Conservation (phyloP, 2,113 vertebrate species). For the Gallinago paraguaiae region DNA sequence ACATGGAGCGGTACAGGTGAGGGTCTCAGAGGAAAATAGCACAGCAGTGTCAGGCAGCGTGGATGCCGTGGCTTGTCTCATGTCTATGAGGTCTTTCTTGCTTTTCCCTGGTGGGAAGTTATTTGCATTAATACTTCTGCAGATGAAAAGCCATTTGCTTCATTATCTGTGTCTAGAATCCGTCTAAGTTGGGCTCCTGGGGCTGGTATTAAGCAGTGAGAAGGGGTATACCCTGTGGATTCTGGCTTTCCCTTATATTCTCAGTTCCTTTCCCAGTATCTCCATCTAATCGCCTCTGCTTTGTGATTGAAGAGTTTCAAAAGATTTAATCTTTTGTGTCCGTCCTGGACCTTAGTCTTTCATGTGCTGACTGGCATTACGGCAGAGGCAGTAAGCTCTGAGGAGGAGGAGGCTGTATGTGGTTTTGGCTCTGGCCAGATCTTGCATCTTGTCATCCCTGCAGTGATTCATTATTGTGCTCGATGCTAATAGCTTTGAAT, state of each 20-base stretch:
- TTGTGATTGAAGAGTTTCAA: neutral
- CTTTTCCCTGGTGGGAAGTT: neutral
- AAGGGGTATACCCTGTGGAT: neutral
- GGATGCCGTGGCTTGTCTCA: neutral
- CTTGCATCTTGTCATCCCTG: neutral
- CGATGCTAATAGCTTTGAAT: neutral
- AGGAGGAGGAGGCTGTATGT: neutral
- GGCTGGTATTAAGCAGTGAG: neutral
- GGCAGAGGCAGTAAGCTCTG: neutral
- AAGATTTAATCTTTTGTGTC: neutral
- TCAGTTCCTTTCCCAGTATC: neutral
- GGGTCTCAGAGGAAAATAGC: neutral
- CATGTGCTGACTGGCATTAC: neutral
- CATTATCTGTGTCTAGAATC: neutral
- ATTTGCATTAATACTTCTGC: neutral
- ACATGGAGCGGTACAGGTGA: slow-evolving; percentile 91
- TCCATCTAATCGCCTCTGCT: neutral
- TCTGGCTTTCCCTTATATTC: neutral
- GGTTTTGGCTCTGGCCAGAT: neutral
- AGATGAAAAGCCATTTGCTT: neutral
- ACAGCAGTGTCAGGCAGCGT: neutral
- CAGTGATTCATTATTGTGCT: neutral
- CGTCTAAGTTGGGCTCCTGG: neutral
- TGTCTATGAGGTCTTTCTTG: neutral
- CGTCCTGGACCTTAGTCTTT: neutral